Percentiles rank a stretch among this genome's conserved stretches.
Evolutionary conservation across 2,113 vertebrate species (phyloP).

Genomic region (Oreochromis niloticus): DNA sequence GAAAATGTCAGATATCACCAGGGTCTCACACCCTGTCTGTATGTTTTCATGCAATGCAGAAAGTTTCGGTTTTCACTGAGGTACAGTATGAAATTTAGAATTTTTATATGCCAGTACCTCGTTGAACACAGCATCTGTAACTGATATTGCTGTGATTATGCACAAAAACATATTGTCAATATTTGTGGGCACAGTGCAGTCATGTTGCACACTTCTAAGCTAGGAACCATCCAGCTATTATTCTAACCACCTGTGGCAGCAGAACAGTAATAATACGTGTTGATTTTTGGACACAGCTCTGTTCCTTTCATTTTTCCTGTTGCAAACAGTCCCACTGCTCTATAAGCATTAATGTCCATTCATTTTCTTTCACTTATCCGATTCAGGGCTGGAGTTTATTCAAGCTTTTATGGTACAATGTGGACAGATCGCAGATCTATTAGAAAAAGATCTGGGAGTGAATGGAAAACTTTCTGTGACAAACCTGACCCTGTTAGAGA

Average conservation of each 20-base stretch:
- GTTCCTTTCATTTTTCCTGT: background rate
- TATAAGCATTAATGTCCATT: background rate
- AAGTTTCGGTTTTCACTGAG: background rate
- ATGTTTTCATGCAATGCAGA: background rate
- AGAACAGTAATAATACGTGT: fast-evolving
- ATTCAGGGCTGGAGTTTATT: background rate
- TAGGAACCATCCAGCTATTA: background rate
- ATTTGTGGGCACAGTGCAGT: background rate
- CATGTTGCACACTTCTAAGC: background rate
- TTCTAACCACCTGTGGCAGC: background rate
- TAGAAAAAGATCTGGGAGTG: background rate
- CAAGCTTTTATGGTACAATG: background rate
- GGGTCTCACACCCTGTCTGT: background rate
- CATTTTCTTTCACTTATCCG: background rate
- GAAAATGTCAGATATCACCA: background rate
- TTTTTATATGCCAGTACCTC: background rate
- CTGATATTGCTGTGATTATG: background rate
- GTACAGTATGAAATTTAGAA: background rate
- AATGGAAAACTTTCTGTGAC: background rate
- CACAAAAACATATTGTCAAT: background rate
- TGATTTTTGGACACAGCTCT: background rate
- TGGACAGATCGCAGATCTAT: background rate
- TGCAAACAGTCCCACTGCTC: background rate
- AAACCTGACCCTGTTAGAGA: background rate
- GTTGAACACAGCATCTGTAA: background rate